These are phyloP conservation scores for Nyctereutes procyonoides DNA, from an alignment of 2,113 vertebrate genomes.

Conservation along the genomic window DNA sequence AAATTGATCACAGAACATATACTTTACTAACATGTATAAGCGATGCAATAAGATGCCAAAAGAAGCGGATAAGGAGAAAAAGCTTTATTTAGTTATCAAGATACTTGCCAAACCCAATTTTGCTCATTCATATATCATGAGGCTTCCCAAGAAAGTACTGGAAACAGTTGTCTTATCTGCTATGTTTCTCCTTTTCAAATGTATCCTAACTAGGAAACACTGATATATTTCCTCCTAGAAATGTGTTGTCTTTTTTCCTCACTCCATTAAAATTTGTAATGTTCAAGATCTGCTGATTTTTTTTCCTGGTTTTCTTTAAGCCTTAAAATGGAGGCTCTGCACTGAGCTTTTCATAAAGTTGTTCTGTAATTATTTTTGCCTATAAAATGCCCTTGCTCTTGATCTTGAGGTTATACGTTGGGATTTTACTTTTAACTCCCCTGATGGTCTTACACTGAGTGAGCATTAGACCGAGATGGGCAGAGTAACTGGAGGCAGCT, in stretches of 20 bases:
- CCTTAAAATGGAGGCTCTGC: not conserved
- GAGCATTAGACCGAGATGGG: not conserved
- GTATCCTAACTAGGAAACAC: not conserved
- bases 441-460: accelerated
- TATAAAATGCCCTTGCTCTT: not conserved
- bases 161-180: not conserved
- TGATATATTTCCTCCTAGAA: not conserved
- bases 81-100: not conserved
- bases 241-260: not conserved
- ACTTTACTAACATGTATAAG: not conserved
- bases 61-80: not conserved
- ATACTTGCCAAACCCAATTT: not conserved
- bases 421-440: no score
- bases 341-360: not conserved
- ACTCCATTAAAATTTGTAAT: not conserved
- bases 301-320: not conserved
- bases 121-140: not conserved
- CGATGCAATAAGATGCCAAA: not conserved
- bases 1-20: not conserved
- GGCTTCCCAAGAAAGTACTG: not conserved
- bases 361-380: not conserved
- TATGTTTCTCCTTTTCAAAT: not conserved
- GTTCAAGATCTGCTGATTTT: not conserved
- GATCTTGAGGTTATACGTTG: not conserved
- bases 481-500: accelerated